Conservation (phyloP, 92 coral and sea anemone species). For the Zoanthus sociatus region DNA sequence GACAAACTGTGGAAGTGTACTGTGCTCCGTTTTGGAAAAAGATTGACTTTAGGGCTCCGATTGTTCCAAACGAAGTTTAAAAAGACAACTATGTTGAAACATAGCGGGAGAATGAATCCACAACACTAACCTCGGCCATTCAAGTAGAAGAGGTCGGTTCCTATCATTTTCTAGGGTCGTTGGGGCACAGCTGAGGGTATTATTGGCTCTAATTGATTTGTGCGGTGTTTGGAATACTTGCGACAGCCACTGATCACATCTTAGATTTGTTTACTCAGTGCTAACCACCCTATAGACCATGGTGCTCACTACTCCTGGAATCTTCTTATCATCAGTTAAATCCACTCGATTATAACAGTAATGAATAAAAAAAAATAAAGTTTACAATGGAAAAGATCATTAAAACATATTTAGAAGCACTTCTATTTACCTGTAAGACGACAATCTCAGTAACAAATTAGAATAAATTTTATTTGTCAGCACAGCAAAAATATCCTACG, state of each 20-base stretch:
- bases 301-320: too few relatives aligned
- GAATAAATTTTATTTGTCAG: too few relatives aligned
- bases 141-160: constrained; percentile 60
- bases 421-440: too few relatives aligned
- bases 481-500: too few relatives aligned
- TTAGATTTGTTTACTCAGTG: constrained; percentile 45
- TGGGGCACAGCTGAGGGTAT: constrained; percentile 67
- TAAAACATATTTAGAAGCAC: too few relatives aligned
- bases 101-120: constrained; percentile 61
- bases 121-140: constrained; percentile 59
- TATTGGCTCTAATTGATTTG: constrained; percentile 54
- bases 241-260: constrained; percentile 16
- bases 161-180: constrained; percentile 61
- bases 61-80: constrained; percentile 25
- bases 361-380: too few relatives aligned
- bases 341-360: too few relatives aligned
- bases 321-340: too few relatives aligned
- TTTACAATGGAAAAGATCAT: too few relatives aligned
- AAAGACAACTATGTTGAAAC: constrained; percentile 24
- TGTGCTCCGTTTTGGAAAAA: constrained; percentile 8
- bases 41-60: constrained; percentile 37
- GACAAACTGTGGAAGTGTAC: too few relatives aligned
- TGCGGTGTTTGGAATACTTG: constrained; percentile 11
- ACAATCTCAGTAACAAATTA: too few relatives aligned
- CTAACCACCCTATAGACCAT: constrained; percentile 62